Evolutionary conservation across 2,888 invertebrate genomes (phyloP), one percentile per base, ranked within the genome.

Genomic region (Serrognathus titanus): DNA sequence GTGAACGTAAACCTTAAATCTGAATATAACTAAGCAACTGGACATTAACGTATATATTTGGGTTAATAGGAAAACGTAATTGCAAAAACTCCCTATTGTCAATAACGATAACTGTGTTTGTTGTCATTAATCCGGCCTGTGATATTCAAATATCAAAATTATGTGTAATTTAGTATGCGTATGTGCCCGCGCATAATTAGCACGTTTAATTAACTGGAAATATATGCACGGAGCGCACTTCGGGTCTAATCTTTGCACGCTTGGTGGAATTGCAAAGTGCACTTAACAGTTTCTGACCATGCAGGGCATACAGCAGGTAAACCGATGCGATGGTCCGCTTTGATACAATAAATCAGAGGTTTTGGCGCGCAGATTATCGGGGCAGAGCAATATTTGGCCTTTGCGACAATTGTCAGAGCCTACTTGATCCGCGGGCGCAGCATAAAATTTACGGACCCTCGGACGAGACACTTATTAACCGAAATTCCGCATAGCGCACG

Each of bases 301-400:
- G 20, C 50, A 39, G 37, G 16, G 45, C 49, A n/a, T 37, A 37
- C 36, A 43, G 45, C 16, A 51, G 35, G 24, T 31, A 31, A 31
- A 31, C 24, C 24, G 24, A 60, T 59, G 48, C 57, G 60, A 62
- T 62, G 60, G 54, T 47, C 58, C 51, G 50, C 54, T 60, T 57
- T 60, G 61, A 60, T 63, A 60, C 55, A 58, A 64, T 64, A 63
- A 64, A 64, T 63, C 64, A 64, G 58, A 39, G 52, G 58, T 60
- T 57, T 62, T 60, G 55, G 58, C 55, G 55, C 48, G 52, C 56
- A 55, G 64, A 63, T 64, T 63, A 63, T 64, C 61, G 60, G 57
- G 58, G 55, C 55, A 51, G 16, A 55, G 54, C 57, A 60, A 61
- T 58, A 59, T 58, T 58, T 54, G 57, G 53, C 58, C 53, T 45